Evolutionary conservation across 2,113 vertebrate species (phyloP).

Genomic region (Phycodurus eques): DNA sequence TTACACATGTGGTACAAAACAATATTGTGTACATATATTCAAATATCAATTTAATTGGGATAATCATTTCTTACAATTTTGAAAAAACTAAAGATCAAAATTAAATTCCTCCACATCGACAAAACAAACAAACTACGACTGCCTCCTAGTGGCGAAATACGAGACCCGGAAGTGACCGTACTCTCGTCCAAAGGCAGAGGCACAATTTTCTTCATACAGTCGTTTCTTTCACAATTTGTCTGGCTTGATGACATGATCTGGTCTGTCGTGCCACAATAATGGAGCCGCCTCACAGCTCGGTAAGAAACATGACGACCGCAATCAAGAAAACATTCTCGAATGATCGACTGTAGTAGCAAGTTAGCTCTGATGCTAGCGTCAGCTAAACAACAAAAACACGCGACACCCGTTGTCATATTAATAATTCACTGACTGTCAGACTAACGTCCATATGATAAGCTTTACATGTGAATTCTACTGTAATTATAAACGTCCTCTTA

Average conservation of each 20-base stretch:
- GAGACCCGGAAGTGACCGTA: slow-evolving; percentile 46
- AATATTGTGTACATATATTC: too few species aligned
- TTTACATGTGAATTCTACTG: not conserved
- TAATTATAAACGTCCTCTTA: not conserved
- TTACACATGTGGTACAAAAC: too few species aligned
- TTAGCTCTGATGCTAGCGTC: slow-evolving; percentile 36
- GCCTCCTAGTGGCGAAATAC: slow-evolving; percentile 40
- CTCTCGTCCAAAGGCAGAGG: not conserved
- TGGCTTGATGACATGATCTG: not conserved
- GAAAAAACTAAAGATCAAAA: too few species aligned
- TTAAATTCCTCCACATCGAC: not conserved
- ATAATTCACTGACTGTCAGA: too few species aligned
- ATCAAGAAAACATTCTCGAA: not conserved
- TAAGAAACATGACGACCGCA: slow-evolving; percentile 23
- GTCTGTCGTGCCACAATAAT: slow-evolving; percentile 14
- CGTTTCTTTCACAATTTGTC: not conserved
- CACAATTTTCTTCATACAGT: not conserved
- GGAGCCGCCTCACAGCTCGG: slow-evolving; percentile 36
- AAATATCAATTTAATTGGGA: not conserved
- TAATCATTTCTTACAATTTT: too few species aligned
- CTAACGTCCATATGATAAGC: not conserved
- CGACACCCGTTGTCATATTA: not conserved
- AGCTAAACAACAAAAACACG: slow-evolving; percentile 2
- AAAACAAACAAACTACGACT: not conserved
- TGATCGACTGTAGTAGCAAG: not conserved